Conservation (phyloP, 2,888 invertebrate genomes). For the Antheraea assamensis region DNA sequence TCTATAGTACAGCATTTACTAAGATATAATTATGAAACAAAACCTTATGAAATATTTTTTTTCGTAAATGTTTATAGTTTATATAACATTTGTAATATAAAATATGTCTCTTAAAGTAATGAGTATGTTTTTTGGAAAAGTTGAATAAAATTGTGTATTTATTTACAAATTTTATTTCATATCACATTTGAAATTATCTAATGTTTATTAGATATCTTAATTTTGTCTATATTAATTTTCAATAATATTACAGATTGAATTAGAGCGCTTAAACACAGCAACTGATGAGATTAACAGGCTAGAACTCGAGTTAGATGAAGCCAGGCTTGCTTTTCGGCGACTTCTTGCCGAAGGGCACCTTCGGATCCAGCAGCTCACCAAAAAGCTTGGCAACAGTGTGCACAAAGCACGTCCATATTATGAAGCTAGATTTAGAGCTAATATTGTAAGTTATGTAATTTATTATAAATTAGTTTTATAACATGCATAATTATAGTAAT, state of each 20-base stretch:
- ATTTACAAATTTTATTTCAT: neutral
- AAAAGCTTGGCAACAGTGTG: constrained; percentile 92
- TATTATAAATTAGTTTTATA: neutral
- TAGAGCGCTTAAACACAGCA: constrained; percentile 94
- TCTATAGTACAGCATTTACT: neutral
- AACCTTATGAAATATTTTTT: neutral
- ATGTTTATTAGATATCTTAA: too few species aligned
- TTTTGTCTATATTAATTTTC: neutral
- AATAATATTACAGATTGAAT: constrained; percentile 84
- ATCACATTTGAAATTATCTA: too few species aligned
- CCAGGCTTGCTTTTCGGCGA: constrained; percentile 90
- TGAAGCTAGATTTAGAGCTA: constrained; percentile 92
- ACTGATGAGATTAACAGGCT: constrained; percentile 96
- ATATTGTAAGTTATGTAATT: constrained; percentile 82
- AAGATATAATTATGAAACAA: neutral
- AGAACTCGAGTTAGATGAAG: constrained; percentile 95
- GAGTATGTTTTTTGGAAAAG: neutral
- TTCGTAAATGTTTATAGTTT: neutral
- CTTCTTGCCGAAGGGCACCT: constrained; percentile 92
- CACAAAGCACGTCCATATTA: constrained; percentile 95
- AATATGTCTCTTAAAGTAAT: neutral
- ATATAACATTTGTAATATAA: neutral
- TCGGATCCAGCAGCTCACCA: constrained; percentile 89
- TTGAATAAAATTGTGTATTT: neutral
- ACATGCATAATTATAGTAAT: too few species aligned